phyloP scores from a whole-genome alignment of 2,113 vertebrate species.

The Struthidea cinerea region DNA sequence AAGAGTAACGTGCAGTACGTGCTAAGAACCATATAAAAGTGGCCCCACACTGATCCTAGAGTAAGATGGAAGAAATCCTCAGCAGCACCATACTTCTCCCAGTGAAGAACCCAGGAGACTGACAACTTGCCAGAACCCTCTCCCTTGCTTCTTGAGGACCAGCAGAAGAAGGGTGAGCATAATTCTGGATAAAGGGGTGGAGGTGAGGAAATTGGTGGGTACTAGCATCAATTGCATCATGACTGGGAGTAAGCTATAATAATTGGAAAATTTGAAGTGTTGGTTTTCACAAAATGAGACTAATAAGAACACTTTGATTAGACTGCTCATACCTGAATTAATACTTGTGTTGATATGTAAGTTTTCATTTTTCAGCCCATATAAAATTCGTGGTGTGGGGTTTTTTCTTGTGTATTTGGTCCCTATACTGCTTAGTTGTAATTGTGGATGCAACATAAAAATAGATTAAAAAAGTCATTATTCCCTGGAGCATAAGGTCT shows the following conservation, averaged over 20 bases:
- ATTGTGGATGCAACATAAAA: neutral
- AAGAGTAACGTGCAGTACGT: neutral
- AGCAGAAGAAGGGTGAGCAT: neutral
- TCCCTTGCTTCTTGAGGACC: neutral
- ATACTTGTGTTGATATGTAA: neutral
- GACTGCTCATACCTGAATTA: neutral
- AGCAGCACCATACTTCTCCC: neutral
- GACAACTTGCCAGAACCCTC: neutral
- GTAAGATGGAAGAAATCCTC: neutral
- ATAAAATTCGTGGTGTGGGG: neutral
- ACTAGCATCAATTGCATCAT: neutral
- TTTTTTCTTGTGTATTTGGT: neutral
- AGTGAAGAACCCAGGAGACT: neutral
- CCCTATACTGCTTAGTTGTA: neutral
- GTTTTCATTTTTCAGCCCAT: neutral
- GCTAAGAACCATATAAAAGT: slow-evolving; percentile 40
- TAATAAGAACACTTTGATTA: neutral
- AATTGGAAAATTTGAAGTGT: neutral
- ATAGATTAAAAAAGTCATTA: neutral
- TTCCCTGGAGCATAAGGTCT: neutral
- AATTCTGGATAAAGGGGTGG: neutral
- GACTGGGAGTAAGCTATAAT: neutral
- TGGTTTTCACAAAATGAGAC: neutral
- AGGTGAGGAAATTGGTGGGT: neutral
- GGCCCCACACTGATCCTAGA: neutral